Conservation (phyloP, 1,140 invertebrate species). For the Scaptodrosophila lebanonensis region DNA sequence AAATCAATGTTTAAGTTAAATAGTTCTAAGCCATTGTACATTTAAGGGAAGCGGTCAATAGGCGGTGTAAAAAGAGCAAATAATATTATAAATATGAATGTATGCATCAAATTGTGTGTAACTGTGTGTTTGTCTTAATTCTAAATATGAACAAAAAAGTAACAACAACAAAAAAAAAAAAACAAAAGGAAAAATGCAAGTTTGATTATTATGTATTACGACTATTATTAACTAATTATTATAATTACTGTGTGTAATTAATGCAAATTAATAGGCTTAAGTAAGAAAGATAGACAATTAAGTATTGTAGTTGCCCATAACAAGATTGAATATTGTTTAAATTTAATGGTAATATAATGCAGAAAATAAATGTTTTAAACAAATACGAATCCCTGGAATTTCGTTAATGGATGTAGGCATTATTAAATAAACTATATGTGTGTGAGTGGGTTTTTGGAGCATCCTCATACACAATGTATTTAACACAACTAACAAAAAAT, state of each 20-base stretch:
- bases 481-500: too few relatives aligned
- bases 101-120: too few relatives aligned
- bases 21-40: slow-evolving; percentile 53
- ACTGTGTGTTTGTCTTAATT: too few relatives aligned
- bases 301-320: slow-evolving; percentile 64
- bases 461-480: too few relatives aligned
- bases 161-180: slow-evolving; percentile 16
- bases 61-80: neutral
- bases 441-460: too few relatives aligned
- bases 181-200: slow-evolving; percentile 34
- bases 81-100: too few relatives aligned
- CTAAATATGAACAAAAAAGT: slow-evolving; percentile 27
- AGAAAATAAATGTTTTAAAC: slow-evolving; percentile 74
- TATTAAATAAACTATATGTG: too few relatives aligned
- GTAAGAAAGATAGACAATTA: slow-evolving; percentile 53
- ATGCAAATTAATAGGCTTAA: slow-evolving; percentile 56
- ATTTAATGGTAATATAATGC: slow-evolving; percentile 56
- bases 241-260: slow-evolving; percentile 68
- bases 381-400: slow-evolving; percentile 31
- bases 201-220: slow-evolving; percentile 65
- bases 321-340: slow-evolving; percentile 70
- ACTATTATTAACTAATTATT: slow-evolving; percentile 48
- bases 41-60: neutral
- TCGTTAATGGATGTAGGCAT: too few relatives aligned
- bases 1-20: slow-evolving; percentile 76